These are phyloP conservation scores for Drosophila erecta DNA, from an alignment of 1,140 invertebrate genomes.

Conservation along the genomic window DNA sequence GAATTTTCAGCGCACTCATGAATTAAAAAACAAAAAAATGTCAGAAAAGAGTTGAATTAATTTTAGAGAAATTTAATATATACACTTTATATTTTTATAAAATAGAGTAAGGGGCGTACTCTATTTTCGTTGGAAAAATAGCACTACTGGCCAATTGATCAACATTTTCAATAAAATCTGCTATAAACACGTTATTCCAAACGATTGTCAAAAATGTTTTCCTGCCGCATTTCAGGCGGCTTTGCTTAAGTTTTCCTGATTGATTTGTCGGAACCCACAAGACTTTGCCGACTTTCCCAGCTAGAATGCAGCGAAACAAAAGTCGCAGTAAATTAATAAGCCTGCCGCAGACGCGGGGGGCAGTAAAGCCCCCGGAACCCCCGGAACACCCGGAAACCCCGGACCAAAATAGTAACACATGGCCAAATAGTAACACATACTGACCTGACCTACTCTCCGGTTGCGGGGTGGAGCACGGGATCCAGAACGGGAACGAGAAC, in stretches of 20 bases:
- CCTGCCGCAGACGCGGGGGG: constrained; percentile 25
- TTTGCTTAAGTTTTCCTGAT: constrained; percentile 23
- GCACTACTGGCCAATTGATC: too few species aligned
- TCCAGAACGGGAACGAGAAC: constrained; percentile 27
- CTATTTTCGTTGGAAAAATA: too few species aligned
- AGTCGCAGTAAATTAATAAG: constrained; percentile 53
- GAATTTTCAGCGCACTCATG: background rate
- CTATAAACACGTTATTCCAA: constrained; percentile 3
- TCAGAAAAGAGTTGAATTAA: background rate
- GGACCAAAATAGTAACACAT: constrained; percentile 71
- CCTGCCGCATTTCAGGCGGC: constrained; percentile 9
- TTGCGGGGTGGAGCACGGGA: constrained; percentile 24
- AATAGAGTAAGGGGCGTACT: too few species aligned
- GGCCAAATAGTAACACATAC: constrained; percentile 76
- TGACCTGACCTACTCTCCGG: constrained; percentile 80
- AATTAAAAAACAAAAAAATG: background rate
- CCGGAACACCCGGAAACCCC: background rate
- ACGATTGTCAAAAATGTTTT: background rate
- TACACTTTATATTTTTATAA: too few species aligned
- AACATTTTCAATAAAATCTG: too few species aligned
- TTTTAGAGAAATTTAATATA: background rate
- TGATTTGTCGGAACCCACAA: constrained; percentile 33
- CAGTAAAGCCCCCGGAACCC: background rate
- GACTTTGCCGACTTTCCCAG: constrained; percentile 3
- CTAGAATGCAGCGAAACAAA: constrained; percentile 34